Evolutionary conservation across 1,140 invertebrate genomes (phyloP), one percentile per base, ranked within the genome.

Genomic region (Hetaerina americana): DNA sequence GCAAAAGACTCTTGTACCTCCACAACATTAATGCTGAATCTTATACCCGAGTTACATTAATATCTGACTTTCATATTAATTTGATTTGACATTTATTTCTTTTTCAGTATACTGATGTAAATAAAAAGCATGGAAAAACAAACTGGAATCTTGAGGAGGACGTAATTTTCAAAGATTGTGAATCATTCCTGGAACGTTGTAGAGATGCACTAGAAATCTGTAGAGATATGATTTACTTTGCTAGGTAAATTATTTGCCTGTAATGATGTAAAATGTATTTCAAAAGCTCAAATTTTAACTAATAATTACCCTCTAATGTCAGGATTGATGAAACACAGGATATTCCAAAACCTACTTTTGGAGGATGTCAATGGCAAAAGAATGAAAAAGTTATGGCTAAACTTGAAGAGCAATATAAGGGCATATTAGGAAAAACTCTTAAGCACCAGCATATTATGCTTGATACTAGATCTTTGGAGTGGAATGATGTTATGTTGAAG

Each of bases 201-300:
- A 86, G 89, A 69, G 92, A 96, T 80, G 85, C 95, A 78, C 85
- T 94, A 66, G 92, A 95, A 80, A 89, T 96, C 66, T 92, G 90
- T 77, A 86, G 90, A 75, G 84, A 87, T 67, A 90, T 91, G 87
- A 88, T 90, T 71, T 87, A 88, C 72, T 91, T 91, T 80, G 89
- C 87, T 18, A 86, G 88, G 86, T 88, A 77, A 75, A 74, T 69
- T 27, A 26, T 71, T 71, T 73, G 18, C 6, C 18, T 8, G 31
- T 40, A 6, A 40, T 57, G 40, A 57, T 57, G 40, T 3, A 1
- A 18, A 12, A 57, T 18, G 22, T 57, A 40, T 15, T 8, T 57
- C 22, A 57, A 18, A 18, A 3, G 22, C 22, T 57, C 15, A 40
- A 40, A 40, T 18, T 12, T 57, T 5, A 12, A 18, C 3, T 57